phyloP scores from a whole-genome alignment of 2,113 vertebrate species.

The Pterophyllum scalare region DNA sequence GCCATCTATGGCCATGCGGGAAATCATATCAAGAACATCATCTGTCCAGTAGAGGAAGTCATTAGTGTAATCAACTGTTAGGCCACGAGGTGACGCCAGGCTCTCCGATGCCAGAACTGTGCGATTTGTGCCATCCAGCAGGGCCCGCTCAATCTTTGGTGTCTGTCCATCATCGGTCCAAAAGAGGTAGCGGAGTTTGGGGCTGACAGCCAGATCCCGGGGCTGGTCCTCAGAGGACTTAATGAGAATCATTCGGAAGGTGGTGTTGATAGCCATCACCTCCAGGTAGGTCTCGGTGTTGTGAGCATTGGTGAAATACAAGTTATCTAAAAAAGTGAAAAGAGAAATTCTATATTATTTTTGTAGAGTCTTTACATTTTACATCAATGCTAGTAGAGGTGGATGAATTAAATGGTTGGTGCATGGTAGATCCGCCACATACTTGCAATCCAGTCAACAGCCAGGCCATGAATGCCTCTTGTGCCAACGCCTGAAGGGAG shows the following conservation, averaged over 20 bases:
- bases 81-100: constrained; percentile 87
- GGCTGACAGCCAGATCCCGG: constrained; percentile 88
- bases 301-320: constrained; percentile 94
- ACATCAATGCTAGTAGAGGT: background rate
- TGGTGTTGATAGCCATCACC: constrained; percentile 89
- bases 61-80: constrained; percentile 87
- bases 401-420: background rate
- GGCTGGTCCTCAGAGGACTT: constrained; percentile 88
- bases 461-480: constrained; percentile 75
- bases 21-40: constrained; percentile 91
- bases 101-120: constrained; percentile 90
- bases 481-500: constrained; percentile 67
- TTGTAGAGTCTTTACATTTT: background rate
- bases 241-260: constrained; percentile 87
- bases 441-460: constrained; percentile 82
- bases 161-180: constrained; percentile 92
- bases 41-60: constrained; percentile 93
- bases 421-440: background rate
- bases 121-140: constrained; percentile 91
- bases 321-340: constrained; percentile 82
- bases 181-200: constrained; percentile 90
- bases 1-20: constrained; percentile 84
- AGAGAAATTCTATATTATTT: background rate
- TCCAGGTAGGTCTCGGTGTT: constrained; percentile 87
- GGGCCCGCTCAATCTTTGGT: constrained; percentile 91